Percentiles rank a stretch among this genome's conserved stretches.
phyloP scores from a whole-genome alignment of 2,113 vertebrate species.

The Quiscalus mexicanus region DNA sequence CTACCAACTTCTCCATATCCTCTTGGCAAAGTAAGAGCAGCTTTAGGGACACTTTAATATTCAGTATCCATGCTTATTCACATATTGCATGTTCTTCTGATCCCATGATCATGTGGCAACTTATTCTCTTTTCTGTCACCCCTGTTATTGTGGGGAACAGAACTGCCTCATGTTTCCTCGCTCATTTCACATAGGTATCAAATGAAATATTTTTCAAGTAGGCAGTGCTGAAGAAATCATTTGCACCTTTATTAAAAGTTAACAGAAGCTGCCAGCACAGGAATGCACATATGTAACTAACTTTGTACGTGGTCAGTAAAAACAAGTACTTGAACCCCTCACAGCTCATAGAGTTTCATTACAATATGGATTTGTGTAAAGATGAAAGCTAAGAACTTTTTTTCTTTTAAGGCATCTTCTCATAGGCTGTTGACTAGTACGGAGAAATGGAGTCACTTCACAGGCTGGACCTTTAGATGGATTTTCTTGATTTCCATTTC shows the following conservation, averaged over 20 bases:
- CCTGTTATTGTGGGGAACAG: not conserved
- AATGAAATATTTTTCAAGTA: not conserved
- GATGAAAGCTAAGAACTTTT: not conserved
- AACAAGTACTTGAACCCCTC: not conserved
- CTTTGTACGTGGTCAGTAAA: not conserved
- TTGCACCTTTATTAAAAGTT: not conserved
- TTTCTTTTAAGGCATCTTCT: not conserved
- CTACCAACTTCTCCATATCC: not conserved
- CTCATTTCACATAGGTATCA: not conserved
- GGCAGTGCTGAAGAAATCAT: not conserved
- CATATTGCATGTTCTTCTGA: not conserved
- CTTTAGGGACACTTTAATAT: not conserved
- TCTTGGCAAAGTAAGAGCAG: not conserved
- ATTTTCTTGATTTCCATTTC: not conserved
- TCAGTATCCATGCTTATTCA: not conserved
- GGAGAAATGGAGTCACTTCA: not conserved
- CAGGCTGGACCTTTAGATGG: not conserved
- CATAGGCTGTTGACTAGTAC: not conserved
- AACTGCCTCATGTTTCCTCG: not conserved
- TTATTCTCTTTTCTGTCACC: not conserved
- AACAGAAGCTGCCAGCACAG: not conserved
- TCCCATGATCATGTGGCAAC: not conserved
- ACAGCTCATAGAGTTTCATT: not conserved
- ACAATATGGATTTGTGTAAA: not conserved
- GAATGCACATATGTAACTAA: not conserved